Evolutionary conservation across 2,797 vertebrate species (phyloP), one percentile per base, ranked within the genome.

Genomic region (Micromesistius poutassou): DNA sequence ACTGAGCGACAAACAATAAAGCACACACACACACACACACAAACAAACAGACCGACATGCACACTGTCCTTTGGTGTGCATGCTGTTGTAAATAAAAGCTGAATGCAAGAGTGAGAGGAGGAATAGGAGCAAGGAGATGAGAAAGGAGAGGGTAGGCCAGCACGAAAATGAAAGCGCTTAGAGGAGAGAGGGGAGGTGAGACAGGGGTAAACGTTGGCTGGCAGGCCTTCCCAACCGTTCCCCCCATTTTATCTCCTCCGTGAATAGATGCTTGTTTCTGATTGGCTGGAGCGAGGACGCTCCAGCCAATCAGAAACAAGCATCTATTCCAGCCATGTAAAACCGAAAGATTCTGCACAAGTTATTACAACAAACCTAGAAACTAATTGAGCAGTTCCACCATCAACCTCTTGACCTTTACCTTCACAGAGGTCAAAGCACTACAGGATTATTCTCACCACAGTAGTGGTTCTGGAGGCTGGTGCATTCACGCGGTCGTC

Each of bases 81-180:
- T 35, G 33, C 33, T 35, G 77, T 74, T 83, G 90, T 91, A 89
- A 91, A 91, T 91, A 28, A 92, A 89, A 73, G 79, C 80, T 66
- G 73, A 82, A 89, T 89, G 79, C 68, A 55, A 80, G 35, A 33
- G 80, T 86, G 66, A 19, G 66, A 19, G 19, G 30, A 35, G 19
- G 42, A 9, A 16, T 5, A 22, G 46, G 22, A 25, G 55, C 22
- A 22, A 62, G 55, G 55, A n/a, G 22, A 25, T 22, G 55, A 62
- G 55, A 9, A 9, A 25, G 22, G 5, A 62, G 22, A 62, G 55
- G 62, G 62, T 8, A 28, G 2, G 62, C 55, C 55, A 25, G 28
- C n/a, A 13, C 8, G 8, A 28, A 68, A 28, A 68, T 25, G 9
- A 68, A 28, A 68, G 62, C 3, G 62, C 25, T 68, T 68, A 12